Base-by-base conservation (phyloP, 2,888 invertebrate species). In the Resseliella maxima region DNA sequence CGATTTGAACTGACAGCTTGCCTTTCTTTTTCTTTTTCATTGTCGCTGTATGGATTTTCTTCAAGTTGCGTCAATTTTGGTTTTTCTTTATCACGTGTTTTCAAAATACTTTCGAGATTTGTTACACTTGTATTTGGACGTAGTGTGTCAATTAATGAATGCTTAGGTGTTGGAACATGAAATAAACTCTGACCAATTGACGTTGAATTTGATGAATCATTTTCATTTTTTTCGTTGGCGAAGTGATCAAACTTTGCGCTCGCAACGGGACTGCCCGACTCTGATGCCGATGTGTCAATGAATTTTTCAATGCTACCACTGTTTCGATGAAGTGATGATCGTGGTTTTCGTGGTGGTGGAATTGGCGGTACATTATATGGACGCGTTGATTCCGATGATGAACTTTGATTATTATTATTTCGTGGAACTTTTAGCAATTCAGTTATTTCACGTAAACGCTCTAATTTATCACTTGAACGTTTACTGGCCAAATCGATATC, bases 391-490 rank as follows among this genome's bases (percentile, higher is more conserved):
- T 72, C 72, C n/a, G 93, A 90, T 88, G 92, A 90, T 90, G 92
- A 92, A 87, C 90, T 92, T 87, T 24, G 88, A 36, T 81, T 46
- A 5, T n/a, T 41, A 38, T 83, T 50, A 18, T 41, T 45, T 83
- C 85, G 86, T 41, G 86, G 91, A 88, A 94, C 94, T 90, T 95
- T 94, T 87, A 96, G 92, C 88, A 95, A 93, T 91, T 96, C 96
- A 86, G 96, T 96, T 89, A 96, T 92, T 90, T 96, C 96, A 88
- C 93, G 93, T 87, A 95, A 92, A 87, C 94, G 92, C 91, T 95
- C 95, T 88, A 96, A 94, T 90, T 95, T 95, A 90, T 95, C 94
- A 89, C 45, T 45, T 85, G 94, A 89, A 27, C 90, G 89, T 87
- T 90, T 90, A 85, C 89, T 89, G 87, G 89, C 88, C 88, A 87